These are phyloP conservation scores for Turdus rufiventris DNA, from an alignment of 2,113 vertebrate genomes.

Conservation along the genomic window DNA sequence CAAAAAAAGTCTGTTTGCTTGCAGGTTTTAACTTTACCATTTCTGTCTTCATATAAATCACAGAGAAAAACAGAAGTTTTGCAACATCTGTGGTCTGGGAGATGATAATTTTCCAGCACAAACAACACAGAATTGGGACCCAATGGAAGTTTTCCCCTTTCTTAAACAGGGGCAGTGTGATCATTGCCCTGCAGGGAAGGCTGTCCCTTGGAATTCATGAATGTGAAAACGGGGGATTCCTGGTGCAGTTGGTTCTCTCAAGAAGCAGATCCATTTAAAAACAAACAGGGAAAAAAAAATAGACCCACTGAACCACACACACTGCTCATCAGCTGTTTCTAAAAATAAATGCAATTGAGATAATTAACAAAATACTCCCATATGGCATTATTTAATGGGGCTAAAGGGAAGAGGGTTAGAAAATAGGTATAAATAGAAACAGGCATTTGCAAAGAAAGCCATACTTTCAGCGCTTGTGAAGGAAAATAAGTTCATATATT, in stretches of 20 bases:
- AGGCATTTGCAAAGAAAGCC: background rate
- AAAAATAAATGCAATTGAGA: background rate
- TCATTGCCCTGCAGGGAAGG: rapidly evolving
- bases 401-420: background rate
- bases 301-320: background rate
- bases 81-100: background rate
- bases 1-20: background rate
- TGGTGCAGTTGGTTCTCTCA: background rate
- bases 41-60: background rate
- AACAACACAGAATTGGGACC: background rate
- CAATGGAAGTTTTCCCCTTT: background rate
- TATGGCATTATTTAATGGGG: background rate
- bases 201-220: background rate
- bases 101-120: background rate
- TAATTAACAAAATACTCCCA: background rate
- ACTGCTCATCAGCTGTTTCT: background rate
- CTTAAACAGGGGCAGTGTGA: background rate
- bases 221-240: background rate
- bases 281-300: background rate
- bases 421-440: background rate
- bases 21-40: background rate
- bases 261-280: background rate
- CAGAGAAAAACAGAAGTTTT: background rate
- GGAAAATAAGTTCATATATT: background rate
- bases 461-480: background rate